Conservation (phyloP, 2,888 invertebrate genomes). For the Cephalotes varians region DNA sequence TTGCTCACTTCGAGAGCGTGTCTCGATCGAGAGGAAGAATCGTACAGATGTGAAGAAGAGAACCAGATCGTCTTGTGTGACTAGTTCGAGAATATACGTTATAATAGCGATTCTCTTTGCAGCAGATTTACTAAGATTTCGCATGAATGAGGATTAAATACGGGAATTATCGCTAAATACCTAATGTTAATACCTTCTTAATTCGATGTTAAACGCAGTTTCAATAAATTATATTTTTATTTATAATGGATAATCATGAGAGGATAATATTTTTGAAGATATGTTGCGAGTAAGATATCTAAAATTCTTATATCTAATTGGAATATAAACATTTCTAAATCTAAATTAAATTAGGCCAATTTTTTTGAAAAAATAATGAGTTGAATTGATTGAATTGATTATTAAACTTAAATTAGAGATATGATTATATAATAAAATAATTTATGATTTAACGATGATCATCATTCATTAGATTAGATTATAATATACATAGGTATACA, state of each 20-base stretch:
- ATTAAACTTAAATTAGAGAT: too few relatives aligned
- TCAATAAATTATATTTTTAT: background rate
- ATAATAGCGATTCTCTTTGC: conserved; percentile 39
- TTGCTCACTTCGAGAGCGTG: conserved; percentile 81
- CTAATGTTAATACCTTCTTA: background rate
- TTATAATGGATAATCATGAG: background rate
- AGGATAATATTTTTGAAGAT: conserved; percentile 1
- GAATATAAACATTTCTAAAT: background rate
- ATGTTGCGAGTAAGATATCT: background rate
- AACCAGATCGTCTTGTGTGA: conserved; percentile 58
- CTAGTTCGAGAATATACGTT: conserved; percentile 64
- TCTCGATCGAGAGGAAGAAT: conserved; percentile 52
- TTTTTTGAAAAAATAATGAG: background rate
- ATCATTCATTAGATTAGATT: background rate
- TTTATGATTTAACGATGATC: background rate
- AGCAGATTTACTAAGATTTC: conserved; percentile 8
- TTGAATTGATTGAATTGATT: background rate
- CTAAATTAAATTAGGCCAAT: background rate
- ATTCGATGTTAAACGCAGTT: background rate
- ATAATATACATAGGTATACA: background rate
- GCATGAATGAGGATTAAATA: background rate
- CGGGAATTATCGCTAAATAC: background rate
- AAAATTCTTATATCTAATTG: background rate
- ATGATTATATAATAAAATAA: background rate
- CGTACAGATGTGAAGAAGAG: conserved; percentile 68